Evolutionary conservation across 2,113 vertebrate species (phyloP), one percentile per base, ranked within the genome.

Genomic region (Fukomys damarensis): DNA sequence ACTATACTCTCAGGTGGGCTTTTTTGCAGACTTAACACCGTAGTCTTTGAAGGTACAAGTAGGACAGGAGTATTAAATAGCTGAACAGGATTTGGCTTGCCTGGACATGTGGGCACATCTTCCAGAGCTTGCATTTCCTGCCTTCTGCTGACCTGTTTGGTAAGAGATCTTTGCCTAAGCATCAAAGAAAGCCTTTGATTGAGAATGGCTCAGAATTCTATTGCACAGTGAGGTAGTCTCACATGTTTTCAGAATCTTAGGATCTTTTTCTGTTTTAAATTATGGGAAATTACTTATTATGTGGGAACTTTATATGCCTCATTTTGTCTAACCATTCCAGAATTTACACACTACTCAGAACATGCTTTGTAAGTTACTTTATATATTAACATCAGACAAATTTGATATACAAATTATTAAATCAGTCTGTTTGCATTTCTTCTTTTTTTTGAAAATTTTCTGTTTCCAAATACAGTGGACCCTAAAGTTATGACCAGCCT

Each of bases 361-460:
- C 66, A 32, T 72, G 7, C 38, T 86, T 94, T 95, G 70, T 65
- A 76, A 86, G 58, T 95, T 96, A 94, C 89, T 98, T 97, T 95
- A 85, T 94, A n/a, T 93, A 41, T 68, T 98, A 97, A 96, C 46
- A 85, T 91, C 96, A n/a, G 76, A 22, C 24, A 97, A 97, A 97
- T 96, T 58, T 70, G 74, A 93, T 86, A 85, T 1, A 89, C 49
- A 95, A 82, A 96, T 97, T 96, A 97, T 96, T 96, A 97, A 93
- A 74, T 93, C 86, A 94, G 76, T 30, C 79, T 92, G 66, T 94
- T 30, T 92, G 91, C 96, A 97, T 96, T 91, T 24, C 96, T 58
- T 90, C 58, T 83, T 13, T 80, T 93, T 89, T 96, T 63, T 65
- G 3, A 70, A 83, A 58, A 97, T 20, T 95, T 94, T 91, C 77